Evolutionary conservation across 2,797 vertebrate genomes (phyloP).

Genomic region (Eulemur coronatus): DNA sequence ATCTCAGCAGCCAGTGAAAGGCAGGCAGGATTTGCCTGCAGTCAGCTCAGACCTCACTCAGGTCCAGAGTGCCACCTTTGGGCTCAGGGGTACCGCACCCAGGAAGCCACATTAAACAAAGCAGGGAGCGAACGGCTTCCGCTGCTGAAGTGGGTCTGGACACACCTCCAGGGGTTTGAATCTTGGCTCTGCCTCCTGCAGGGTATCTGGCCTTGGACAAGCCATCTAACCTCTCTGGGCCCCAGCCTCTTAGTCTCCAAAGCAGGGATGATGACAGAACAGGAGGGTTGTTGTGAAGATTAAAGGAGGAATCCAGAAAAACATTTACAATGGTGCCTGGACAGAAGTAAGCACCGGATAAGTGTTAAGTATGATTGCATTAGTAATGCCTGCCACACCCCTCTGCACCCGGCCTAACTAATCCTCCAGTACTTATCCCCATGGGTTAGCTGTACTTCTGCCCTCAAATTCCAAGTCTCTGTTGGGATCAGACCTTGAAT

Average conservation of each 20-base stretch:
- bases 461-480: neutral
- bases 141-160: neutral
- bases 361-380: neutral
- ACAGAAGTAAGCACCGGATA: neutral
- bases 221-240: neutral
- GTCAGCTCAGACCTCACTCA: neutral
- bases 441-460: neutral
- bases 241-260: neutral
- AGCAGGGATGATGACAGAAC: neutral
- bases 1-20: neutral
- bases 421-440: neutral
- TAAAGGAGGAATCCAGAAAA: neutral
- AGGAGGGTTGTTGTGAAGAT: neutral
- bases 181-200: neutral
- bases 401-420: neutral
- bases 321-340: neutral
- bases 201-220: neutral
- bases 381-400: too few species aligned
- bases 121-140: neutral
- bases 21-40: neutral
- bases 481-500: neutral
- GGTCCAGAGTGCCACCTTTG: neutral
- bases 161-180: neutral
- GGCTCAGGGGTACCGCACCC: neutral
- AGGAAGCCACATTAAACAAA: neutral